These are phyloP conservation scores for Physeter macrocephalus DNA, from an alignment of 2,113 vertebrate species.

Conservation along the genomic window DNA sequence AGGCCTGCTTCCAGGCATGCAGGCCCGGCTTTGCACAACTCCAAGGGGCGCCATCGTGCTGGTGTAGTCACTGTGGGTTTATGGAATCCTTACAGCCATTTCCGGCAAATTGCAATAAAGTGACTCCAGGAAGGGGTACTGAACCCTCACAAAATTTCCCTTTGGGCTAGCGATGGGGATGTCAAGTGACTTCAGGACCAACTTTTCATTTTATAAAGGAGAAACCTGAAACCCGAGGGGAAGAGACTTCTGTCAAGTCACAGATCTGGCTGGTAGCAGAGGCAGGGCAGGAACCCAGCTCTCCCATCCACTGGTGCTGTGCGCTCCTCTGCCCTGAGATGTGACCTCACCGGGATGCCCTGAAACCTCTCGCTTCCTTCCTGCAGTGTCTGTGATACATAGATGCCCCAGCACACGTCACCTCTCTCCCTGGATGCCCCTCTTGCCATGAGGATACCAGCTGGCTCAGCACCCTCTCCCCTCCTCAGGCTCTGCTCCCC, in stretches of 20 bases:
- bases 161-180: neutral
- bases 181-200: neutral
- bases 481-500: fast-evolving
- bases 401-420: fast-evolving
- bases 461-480: fast-evolving
- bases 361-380: fast-evolving
- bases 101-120: neutral
- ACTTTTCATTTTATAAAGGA: neutral
- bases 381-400: fast-evolving
- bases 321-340: fast-evolving
- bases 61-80: neutral
- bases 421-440: neutral
- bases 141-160: neutral
- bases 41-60: fast-evolving
- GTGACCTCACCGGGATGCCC: fast-evolving
- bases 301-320: fast-evolving
- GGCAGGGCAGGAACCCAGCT: fast-evolving
- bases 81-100: neutral
- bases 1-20: neutral
- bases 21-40: neutral
- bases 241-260: neutral
- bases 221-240: neutral
- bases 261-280: neutral
- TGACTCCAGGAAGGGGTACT: neutral
- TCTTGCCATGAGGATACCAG: fast-evolving